These are phyloP conservation scores for Thunnus maccoyii DNA, from an alignment of 2,113 vertebrate species.

Conservation along the genomic window DNA sequence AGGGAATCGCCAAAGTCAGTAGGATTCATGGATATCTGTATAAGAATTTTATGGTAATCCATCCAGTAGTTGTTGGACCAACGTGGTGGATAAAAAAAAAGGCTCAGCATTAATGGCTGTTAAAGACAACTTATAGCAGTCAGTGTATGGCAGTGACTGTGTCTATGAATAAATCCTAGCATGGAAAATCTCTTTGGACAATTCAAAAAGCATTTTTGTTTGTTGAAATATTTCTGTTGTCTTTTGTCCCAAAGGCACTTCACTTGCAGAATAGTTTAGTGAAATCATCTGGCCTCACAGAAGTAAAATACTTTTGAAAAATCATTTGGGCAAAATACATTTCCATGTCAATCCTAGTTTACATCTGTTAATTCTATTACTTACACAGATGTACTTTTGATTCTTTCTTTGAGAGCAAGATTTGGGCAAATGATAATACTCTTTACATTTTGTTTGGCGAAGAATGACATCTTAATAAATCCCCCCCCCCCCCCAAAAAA, in stretches of 20 bases:
- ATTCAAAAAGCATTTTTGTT: constrained; percentile 10
- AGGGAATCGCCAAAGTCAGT: not conserved
- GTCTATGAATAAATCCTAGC: not conserved
- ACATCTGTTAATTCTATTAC: constrained; percentile 59
- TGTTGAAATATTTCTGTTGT: not conserved
- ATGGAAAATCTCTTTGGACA: not conserved
- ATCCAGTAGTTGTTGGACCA: not conserved
- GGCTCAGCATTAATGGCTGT: not conserved
- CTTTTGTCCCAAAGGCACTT: not conserved
- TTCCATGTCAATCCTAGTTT: constrained; percentile 41
- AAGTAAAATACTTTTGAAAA: constrained; percentile 6
- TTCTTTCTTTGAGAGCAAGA: constrained; percentile 50
- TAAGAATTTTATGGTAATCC: not conserved
- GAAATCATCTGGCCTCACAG: not conserved
- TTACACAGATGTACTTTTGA: constrained; percentile 43
- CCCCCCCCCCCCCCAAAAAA: too few species aligned
- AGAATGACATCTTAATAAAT: constrained; percentile 46
- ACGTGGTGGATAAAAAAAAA: not conserved
- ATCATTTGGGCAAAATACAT: constrained; percentile 2
- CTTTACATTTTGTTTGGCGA: constrained; percentile 50
- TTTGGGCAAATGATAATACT: constrained; percentile 53
- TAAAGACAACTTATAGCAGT: not conserved
- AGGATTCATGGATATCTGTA: too few species aligned
- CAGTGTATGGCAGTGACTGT: not conserved
- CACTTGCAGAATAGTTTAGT: not conserved